A percentile compares a stretch with the other conserved stretches of the same genome.
Conservation (phyloP, 1,140 invertebrate genomes). For the Ceratosolen fusciceps region DNA sequence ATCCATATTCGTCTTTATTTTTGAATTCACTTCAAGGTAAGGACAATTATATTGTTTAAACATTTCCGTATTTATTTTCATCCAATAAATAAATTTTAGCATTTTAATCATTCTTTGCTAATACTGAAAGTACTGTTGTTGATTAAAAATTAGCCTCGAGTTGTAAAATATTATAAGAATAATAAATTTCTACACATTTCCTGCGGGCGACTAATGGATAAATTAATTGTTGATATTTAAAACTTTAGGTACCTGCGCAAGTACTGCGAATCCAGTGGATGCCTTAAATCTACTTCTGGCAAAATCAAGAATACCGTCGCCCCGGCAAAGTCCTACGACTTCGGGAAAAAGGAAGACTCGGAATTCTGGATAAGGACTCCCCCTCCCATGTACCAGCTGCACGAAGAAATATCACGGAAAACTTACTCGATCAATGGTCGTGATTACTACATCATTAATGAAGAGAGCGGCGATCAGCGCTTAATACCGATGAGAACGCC, state of each 20-base stretch:
- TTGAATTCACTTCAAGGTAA: slow-evolving; percentile 71
- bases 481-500: slow-evolving; percentile 80
- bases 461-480: slow-evolving; percentile 73
- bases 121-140: too few relatives aligned
- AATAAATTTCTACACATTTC: too few relatives aligned
- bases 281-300: neutral
- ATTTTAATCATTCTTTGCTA: too few relatives aligned
- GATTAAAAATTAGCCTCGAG: too few relatives aligned
- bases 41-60: neutral
- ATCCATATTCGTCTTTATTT: slow-evolving; percentile 75
- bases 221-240: neutral
- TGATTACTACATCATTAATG: slow-evolving; percentile 79
- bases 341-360: slow-evolving; percentile 29
- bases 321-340: neutral
- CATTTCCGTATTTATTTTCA: neutral
- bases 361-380: slow-evolving; percentile 49
- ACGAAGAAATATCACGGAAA: slow-evolving; percentile 28
- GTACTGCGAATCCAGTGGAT: neutral
- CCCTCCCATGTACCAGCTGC: slow-evolving; percentile 45
- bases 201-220: neutral
- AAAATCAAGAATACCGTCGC: neutral
- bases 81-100: too few relatives aligned
- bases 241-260: neutral
- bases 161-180: too few relatives aligned
- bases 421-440: slow-evolving; percentile 77